A percentile compares a stretch with the other conserved stretches of the same genome.
These are phyloP conservation scores for Lutraria lutraria DNA, from an alignment of 2,888 invertebrate species.

Conservation along the genomic window DNA sequence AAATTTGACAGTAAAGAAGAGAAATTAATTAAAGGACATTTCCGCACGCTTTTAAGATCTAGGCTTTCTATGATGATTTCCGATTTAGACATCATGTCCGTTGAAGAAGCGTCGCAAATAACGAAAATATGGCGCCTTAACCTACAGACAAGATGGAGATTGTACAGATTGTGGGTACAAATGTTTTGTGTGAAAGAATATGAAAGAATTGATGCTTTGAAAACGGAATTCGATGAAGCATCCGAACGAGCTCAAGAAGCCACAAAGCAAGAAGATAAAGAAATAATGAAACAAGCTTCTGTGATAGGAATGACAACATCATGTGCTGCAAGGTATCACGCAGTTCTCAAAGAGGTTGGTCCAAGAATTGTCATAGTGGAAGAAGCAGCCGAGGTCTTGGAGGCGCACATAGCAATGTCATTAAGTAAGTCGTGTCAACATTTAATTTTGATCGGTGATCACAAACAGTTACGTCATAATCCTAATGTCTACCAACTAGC, in stretches of 20 bases:
- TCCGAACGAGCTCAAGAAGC: conserved; percentile 67
- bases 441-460: conserved; percentile 94
- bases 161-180: conserved; percentile 86
- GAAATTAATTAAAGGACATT: neutral
- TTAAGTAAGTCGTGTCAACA: conserved; percentile 92
- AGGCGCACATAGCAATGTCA: conserved; percentile 93
- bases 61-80: conserved; percentile 4
- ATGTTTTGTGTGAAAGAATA: conserved; percentile 20
- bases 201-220: conserved; percentile 43
- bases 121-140: conserved; percentile 78
- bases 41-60: neutral
- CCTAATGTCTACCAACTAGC: conserved; percentile 91
- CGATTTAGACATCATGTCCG: conserved; percentile 68
- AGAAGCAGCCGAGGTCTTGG: conserved; percentile 95
- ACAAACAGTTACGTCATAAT: conserved; percentile 92
- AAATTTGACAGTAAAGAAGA: neutral
- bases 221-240: conserved; percentile 77
- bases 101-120: conserved; percentile 72
- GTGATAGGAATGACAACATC: conserved; percentile 86
- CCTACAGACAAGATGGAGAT: conserved; percentile 86
- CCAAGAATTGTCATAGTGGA: conserved; percentile 90
- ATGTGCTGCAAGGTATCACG: conserved; percentile 82
- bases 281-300: conserved; percentile 73
- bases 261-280: conserved; percentile 73
- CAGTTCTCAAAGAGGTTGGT: conserved; percentile 82